Percentiles rank a stretch among this genome's conserved stretches.
Conservation (phyloP, 2,113 vertebrate species). For the Chlorocebus sabaeus region DNA sequence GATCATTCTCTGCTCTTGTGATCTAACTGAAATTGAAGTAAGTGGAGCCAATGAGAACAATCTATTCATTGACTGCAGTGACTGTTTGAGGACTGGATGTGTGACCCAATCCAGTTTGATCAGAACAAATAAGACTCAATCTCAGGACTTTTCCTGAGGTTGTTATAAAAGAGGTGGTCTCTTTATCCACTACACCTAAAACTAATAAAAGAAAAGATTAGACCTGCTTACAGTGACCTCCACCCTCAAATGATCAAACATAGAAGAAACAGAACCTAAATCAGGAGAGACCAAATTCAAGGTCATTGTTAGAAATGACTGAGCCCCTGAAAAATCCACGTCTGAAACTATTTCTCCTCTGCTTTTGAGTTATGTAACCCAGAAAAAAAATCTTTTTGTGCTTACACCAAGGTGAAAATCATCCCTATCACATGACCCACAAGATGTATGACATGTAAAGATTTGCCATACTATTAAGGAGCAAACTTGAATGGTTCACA, state of each 20-base stretch:
- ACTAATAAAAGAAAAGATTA: neutral
- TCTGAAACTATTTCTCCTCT: neutral
- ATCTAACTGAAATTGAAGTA: neutral
- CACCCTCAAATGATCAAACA: neutral
- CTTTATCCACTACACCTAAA: neutral
- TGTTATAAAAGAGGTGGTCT: neutral
- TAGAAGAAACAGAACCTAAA: neutral
- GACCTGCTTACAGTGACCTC: neutral
- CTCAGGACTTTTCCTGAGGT: neutral
- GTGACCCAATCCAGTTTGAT: neutral
- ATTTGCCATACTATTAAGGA: neutral
- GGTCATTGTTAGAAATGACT: neutral
- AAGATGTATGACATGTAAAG: neutral
- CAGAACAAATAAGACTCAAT: neutral
- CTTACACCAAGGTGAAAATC: neutral
- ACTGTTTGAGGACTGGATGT: neutral
- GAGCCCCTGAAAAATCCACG: neutral
- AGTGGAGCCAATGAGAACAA: neutral
- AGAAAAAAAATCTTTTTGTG: neutral
- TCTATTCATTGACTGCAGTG: neutral
- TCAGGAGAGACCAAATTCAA: neutral
- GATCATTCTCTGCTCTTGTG: neutral
- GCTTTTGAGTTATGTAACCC: neutral
- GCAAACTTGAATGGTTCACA: neutral
- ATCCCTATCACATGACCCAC: neutral